Evolutionary conservation across 2,113 vertebrate genomes (phyloP).

Genomic region (Notothenia rossii): DNA sequence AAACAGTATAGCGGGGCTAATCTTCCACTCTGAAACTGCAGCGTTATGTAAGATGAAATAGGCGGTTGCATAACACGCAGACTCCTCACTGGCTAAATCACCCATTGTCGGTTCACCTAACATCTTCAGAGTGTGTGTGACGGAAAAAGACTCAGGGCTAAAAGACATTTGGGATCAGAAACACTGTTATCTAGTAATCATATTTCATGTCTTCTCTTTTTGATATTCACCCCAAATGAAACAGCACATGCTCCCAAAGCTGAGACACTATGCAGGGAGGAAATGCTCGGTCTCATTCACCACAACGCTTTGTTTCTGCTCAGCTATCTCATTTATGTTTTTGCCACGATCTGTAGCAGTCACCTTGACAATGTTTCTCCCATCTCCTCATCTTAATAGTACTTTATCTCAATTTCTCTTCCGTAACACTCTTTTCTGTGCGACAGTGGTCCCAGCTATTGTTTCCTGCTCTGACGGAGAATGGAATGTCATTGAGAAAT

Average conservation of each 20-base stretch:
- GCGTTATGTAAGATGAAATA: conserved; percentile 71
- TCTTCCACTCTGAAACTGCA: conserved; percentile 69
- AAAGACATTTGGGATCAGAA: conserved; percentile 31
- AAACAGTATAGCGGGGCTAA: conserved; percentile 56
- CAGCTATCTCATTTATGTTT: conserved; percentile 74
- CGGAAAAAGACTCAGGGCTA: conserved; percentile 4
- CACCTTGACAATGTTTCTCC: conserved; percentile 76
- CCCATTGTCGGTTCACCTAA: conserved; percentile 37
- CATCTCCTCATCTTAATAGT: conserved; percentile 75
- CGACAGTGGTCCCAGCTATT: conserved; percentile 29
- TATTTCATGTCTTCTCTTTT: conserved; percentile 1
- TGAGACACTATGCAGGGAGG: conserved; percentile 10
- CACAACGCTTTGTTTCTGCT: conserved; percentile 35
- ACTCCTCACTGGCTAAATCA: conserved; percentile 48
- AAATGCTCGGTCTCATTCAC: conserved; percentile 23
- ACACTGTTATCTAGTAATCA: background rate
- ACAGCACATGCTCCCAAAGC: background rate
- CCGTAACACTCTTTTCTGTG: conserved; percentile 11
- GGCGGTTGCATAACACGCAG: conserved; percentile 64
- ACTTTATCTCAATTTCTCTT: conserved; percentile 61
- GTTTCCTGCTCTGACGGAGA: conserved; percentile 34
- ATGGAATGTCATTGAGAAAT: conserved; percentile 64
- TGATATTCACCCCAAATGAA: conserved; percentile 6
- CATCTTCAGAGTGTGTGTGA: conserved; percentile 38
- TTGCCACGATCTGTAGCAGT: conserved; percentile 69